Percentiles rank a stretch among this genome's conserved stretches.
phyloP scores from a whole-genome alignment of 2,888 invertebrate genomes.

The Lasioglossum malachurum region DNA sequence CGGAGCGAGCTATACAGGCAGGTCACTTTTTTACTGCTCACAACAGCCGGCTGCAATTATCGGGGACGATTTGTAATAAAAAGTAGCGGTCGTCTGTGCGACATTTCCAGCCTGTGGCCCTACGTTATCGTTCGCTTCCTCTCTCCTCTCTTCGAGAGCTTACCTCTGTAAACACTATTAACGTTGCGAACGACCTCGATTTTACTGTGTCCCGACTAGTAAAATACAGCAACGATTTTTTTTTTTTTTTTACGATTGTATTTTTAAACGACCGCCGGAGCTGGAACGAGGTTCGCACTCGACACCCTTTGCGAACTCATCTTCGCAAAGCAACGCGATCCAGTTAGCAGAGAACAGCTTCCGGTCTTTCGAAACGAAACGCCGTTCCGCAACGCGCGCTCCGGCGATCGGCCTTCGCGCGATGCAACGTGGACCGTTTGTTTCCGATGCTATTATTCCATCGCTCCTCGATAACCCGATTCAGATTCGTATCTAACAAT shows the following conservation, averaged over 20 bases:
- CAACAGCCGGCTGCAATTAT: conserved; percentile 30
- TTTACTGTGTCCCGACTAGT: neutral
- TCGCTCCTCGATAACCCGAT: conserved; percentile 49
- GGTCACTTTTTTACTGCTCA: conserved; percentile 57
- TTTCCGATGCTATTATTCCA: conserved; percentile 67
- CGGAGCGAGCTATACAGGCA: conserved; percentile 23
- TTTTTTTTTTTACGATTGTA: neutral
- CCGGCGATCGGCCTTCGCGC: conserved; percentile 68
- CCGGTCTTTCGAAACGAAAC: conserved; percentile 78
- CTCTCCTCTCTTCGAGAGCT: no score
- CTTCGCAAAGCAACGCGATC: conserved; percentile 74
- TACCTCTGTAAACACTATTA: neutral
- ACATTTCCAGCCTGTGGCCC: neutral
- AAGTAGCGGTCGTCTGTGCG: conserved; percentile 24
- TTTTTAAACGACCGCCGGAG: neutral
- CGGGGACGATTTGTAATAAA: conserved; percentile 52
- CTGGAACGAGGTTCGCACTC: neutral
- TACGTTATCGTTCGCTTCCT: neutral
- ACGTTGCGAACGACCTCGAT: neutral
- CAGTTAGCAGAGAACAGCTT: conserved; percentile 75
- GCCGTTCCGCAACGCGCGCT: conserved; percentile 76
- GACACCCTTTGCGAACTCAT: conserved; percentile 63
- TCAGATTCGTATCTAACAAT: conserved; percentile 52
- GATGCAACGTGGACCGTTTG: conserved; percentile 63
- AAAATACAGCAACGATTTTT: neutral